phyloP scores from a whole-genome alignment of 2,113 vertebrate genomes.

The Neotragus pygmaeus region DNA sequence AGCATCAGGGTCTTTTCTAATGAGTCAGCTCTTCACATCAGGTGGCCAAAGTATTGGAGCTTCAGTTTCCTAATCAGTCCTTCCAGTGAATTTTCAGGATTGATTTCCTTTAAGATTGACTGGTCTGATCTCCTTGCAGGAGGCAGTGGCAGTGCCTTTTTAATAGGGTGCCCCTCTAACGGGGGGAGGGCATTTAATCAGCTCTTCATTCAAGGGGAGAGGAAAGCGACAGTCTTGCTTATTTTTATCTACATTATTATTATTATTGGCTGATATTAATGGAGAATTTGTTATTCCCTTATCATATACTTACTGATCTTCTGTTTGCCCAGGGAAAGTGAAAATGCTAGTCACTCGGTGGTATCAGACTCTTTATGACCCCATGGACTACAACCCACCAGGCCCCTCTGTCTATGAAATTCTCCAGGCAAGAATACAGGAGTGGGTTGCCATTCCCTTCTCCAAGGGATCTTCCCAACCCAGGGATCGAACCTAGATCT shows the following conservation, averaged over 20 bases:
- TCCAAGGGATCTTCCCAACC: background rate
- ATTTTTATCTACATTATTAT: background rate
- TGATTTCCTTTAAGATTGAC: background rate
- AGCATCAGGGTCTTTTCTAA: too few relatives aligned
- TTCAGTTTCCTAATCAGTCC: background rate
- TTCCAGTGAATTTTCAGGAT: background rate
- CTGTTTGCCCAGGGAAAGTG: background rate
- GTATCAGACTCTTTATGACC: rapidly evolving
- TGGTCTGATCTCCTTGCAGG: background rate
- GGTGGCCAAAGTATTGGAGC: background rate
- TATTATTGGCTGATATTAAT: background rate
- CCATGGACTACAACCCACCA: background rate
- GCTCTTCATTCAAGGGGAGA: background rate
- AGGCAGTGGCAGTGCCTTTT: background rate
- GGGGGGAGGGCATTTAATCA: background rate
- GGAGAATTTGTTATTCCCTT: background rate
- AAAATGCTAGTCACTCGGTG: background rate
- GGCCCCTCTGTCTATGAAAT: background rate
- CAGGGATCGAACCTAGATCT: background rate
- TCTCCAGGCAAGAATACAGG: background rate
- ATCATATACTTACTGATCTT: background rate
- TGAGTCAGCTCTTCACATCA: too few relatives aligned
- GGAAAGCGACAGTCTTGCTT: background rate
- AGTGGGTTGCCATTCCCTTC: background rate
- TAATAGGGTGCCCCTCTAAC: too few relatives aligned